phyloP scores from a whole-genome alignment of 2,888 invertebrate species.

The Falcaria lacertinaria region DNA sequence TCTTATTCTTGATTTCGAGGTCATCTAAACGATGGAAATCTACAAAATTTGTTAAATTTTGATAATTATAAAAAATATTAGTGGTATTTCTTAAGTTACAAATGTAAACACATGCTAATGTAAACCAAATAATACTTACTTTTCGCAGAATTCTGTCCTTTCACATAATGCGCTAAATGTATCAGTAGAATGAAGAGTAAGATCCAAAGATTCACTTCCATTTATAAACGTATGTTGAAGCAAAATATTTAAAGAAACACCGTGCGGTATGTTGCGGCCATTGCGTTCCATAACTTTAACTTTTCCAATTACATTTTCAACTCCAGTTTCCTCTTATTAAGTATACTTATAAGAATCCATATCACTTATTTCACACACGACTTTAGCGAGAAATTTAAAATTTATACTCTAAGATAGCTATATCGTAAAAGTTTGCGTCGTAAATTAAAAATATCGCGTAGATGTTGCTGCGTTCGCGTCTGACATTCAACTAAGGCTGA shows the following conservation, averaged over 20 bases:
- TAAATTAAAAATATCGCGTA: slow-evolving; percentile 14
- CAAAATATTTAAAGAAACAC: slow-evolving; percentile 47
- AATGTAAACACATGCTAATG: no score
- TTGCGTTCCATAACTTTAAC: slow-evolving; percentile 64
- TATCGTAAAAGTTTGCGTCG: slow-evolving; percentile 46
- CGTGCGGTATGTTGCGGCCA: slow-evolving; percentile 35
- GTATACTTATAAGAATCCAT: slow-evolving; percentile 1
- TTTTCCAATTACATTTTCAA: slow-evolving; percentile 14
- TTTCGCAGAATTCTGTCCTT: slow-evolving; percentile 45
- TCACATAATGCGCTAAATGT: slow-evolving; percentile 41
- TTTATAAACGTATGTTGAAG: slow-evolving; percentile 53
- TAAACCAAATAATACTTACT: slow-evolving; percentile 55
- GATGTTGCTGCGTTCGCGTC: slow-evolving; percentile 32
- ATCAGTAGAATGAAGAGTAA: slow-evolving; percentile 48
- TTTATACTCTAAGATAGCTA: not conserved
- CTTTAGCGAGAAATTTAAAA: not conserved
- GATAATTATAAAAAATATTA: no score
- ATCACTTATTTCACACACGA: slow-evolving; percentile 11
- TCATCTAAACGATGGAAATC: slow-evolving; percentile 44
- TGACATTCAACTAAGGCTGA: slow-evolving; percentile 41
- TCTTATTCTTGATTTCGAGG: slow-evolving; percentile 31
- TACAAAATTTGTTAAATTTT: slow-evolving; percentile 30
- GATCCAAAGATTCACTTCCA: slow-evolving; percentile 69
- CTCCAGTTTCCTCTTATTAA: slow-evolving; percentile 4
- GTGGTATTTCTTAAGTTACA: no score